Conservation (phyloP, 2,888 invertebrate genomes). For the Diarsia dahlii region DNA sequence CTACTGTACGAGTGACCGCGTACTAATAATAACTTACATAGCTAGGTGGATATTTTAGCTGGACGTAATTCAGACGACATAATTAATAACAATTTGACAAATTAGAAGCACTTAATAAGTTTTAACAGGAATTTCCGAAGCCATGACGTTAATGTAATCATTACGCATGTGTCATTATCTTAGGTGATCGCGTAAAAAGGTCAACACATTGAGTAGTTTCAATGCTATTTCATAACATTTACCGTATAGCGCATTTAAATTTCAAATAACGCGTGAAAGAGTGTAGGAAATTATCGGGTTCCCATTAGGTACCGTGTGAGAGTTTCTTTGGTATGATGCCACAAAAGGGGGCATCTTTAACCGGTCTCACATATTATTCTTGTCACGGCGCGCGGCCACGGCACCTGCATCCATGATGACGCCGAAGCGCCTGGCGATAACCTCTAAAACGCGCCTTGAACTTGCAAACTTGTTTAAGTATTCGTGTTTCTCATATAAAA, state of each 20-base stretch:
- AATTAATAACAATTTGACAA: conserved; percentile 43
- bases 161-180: conserved; percentile 38
- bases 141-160: conserved; percentile 45
- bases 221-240: conserved; percentile 64
- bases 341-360: conserved; percentile 81
- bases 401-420: conserved; percentile 86
- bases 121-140: conserved; percentile 40
- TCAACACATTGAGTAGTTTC: conserved; percentile 63
- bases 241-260: conserved; percentile 74
- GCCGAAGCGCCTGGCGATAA: conserved; percentile 80
- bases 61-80: conserved; percentile 37
- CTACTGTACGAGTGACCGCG: conserved; percentile 52
- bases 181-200: conserved; percentile 46
- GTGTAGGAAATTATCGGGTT: conserved; percentile 74
- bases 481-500: conserved; percentile 56
- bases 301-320: conserved; percentile 71
- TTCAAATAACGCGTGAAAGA: conserved; percentile 76
- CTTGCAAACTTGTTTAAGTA: conserved; percentile 72
- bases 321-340: conserved; percentile 72
- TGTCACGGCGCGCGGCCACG: conserved; percentile 83
- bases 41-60: conserved; percentile 28
- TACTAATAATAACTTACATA: conserved; percentile 50
- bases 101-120: conserved; percentile 30
- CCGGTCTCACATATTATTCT: conserved; percentile 84
- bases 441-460: conserved; percentile 73